Base-by-base conservation (phyloP, 2,113 vertebrate genomes). In the Bungarus multicinctus region DNA sequence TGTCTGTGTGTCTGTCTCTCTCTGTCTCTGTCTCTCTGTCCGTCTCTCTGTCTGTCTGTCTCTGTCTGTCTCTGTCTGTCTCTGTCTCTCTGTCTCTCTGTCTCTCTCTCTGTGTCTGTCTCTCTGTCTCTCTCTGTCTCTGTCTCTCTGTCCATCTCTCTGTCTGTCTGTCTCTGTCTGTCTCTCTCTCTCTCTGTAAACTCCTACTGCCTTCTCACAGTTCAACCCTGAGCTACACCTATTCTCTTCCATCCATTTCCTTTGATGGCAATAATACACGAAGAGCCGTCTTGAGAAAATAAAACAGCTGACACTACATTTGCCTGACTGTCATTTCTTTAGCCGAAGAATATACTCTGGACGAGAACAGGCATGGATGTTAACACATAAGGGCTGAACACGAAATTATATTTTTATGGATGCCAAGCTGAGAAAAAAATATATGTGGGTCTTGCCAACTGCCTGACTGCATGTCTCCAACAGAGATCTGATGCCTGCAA, bases 391-490 rank as follows among this genome's bases (percentile, higher is more conserved):
- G 14, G 92, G 88, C 54, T 87, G 85, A 47, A 96, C 95, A 60
- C 23, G 93, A n/a, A 74, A 90, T 90, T 85, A 92, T 87, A 81
- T 57, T 93, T 81, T 81, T 91, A 4, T 94, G 64, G 94, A 90
- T 87, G 23, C 91, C 47, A 94, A 96, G 95, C 94, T 91, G 89
- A 95, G 92, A 96, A 98, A 98, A 97, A 98, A 98, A 93, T 86
- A 94, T 94, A 89, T 95, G 94, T 95, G 94, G 96, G 97, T 96
- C 94, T 95, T 93, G 81, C 90, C 3, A 47, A 69, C 95, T 95
- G 97, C 97, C 95, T 94, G 96, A 97, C 97, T 97, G 97, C 96
- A 91, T 97, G 97, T 98, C 98, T 98, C 97, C 96, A 98, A 99
- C 98, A 98, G 98, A 98, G 98, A 97, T 97, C 96, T 95, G 89